phyloP scores from a whole-genome alignment of 2,113 vertebrate species.

The Microcebus jonahi region DNA sequence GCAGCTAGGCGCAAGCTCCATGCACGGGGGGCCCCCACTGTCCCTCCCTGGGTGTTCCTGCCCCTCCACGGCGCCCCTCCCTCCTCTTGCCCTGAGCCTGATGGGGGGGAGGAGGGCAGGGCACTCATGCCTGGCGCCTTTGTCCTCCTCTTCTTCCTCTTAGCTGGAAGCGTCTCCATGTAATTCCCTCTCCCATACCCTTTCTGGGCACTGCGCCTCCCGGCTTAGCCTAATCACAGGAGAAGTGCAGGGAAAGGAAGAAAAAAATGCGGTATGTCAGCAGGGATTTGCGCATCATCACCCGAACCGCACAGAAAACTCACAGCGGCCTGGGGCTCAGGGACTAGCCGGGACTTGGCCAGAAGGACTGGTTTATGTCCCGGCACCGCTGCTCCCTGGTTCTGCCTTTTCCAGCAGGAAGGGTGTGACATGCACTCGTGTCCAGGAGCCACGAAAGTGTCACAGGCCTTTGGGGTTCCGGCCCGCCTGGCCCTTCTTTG shows the following conservation, averaged over 20 bases:
- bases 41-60: too few relatives aligned
- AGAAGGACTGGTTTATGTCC: not conserved
- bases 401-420: not conserved
- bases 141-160: not conserved
- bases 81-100: not conserved
- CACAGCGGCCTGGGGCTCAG: not conserved
- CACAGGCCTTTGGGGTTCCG: not conserved
- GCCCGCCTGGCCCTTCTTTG: too few relatives aligned
- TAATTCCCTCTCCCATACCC: not conserved
- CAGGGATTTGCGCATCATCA: not conserved
- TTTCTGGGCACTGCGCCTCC: not conserved
- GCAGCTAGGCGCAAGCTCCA: not conserved
- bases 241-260: not conserved
- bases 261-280: too few relatives aligned
- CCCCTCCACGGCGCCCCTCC: too few relatives aligned
- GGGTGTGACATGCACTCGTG: not conserved
- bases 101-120: too few relatives aligned
- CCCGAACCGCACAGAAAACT: not conserved
- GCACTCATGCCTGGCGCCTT: not conserved
- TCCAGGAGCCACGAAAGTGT: not conserved
- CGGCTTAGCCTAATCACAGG: not conserved
- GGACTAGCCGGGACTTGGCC: not conserved
- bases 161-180: not conserved
- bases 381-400: not conserved
- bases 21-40: too few relatives aligned